phyloP scores from a whole-genome alignment of 2,113 vertebrate genomes.

The Leucoraja erinaceus region DNA sequence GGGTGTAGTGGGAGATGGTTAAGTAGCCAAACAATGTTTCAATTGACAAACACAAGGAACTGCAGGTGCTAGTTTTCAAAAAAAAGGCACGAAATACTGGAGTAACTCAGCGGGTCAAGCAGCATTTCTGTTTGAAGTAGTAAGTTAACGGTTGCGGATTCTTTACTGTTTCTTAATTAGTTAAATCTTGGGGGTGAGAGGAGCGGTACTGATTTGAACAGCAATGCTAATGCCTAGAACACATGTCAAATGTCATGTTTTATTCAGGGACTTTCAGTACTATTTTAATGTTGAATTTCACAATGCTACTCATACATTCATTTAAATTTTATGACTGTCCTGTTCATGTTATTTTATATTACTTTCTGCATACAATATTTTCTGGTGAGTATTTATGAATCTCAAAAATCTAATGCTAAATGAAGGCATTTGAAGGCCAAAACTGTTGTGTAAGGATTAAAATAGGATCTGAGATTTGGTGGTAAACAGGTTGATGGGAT shows the following conservation, averaged over 20 bases:
- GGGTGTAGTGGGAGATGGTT: background rate
- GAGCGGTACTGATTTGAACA: background rate
- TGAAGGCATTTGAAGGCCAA: no score
- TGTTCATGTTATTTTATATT: no score
- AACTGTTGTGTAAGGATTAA: no score
- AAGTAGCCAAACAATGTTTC: background rate
- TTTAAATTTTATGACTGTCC: background rate
- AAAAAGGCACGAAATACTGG: no score
- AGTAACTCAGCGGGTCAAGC: no score
- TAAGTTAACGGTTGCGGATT: background rate
- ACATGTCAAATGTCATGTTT: background rate
- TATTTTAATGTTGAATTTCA: background rate
- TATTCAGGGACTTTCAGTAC: background rate
- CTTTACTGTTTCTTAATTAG: background rate
- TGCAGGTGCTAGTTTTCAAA: no score
- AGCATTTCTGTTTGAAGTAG: no score
- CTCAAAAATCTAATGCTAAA: no score
- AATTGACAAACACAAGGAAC: background rate
- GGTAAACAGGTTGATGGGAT: no score
- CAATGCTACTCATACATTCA: background rate
- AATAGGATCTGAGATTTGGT: no score
- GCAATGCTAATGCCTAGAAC: background rate
- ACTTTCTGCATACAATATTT: no score
- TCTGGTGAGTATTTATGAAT: no score
- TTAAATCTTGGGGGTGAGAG: background rate